Evolutionary conservation across 2,113 vertebrate species (phyloP), one percentile per base, ranked within the genome.

Genomic region (Oncorhynchus keta): DNA sequence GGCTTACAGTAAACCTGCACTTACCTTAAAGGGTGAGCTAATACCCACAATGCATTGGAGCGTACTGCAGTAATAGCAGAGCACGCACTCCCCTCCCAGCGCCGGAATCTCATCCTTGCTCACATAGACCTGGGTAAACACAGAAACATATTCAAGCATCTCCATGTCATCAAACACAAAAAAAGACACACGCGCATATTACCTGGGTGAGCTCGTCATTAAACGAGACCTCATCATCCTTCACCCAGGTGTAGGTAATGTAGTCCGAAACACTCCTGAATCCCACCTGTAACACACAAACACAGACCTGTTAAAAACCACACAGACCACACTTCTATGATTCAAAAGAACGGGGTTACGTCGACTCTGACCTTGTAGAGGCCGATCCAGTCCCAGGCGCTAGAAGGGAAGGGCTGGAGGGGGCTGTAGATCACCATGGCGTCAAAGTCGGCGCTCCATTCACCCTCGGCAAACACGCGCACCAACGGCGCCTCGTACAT

Each of bases 351-450:
- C 13, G 16, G n/a, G 51, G 51, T 14, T 16, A 5, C 5, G 12
- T 39, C 3, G 2, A 45, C 1, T 16, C 8, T 9, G 20, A 99
- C 98, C 95, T 94, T 93, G 80, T 95, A 99, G 62, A 99, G 95
- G 7, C 96, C 98, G 59, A 99, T 98, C 98, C 98, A 99, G 91
- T 99, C 98, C 98, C 98, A 99, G 24, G 94, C 77, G 59, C 96
- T 99, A 90, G 93, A 95, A 1, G 86, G 80, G 83, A 98, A 96
- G 0, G 94, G 92, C 66, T 93, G 85, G 12, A 89, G 83, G 0
- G 89, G 74, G 5, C 89, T 92, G 84, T 97, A 99, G 75, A 92
- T 87, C 79, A 97, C 86, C 3, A 95, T 55, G 75, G 94, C 91
- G 0, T 98, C 96, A 0, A 89, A 91, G 28, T 95, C 95, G 0